Base-by-base conservation (phyloP, 2,888 invertebrate species). In the Eupithecia exiguata region DNA sequence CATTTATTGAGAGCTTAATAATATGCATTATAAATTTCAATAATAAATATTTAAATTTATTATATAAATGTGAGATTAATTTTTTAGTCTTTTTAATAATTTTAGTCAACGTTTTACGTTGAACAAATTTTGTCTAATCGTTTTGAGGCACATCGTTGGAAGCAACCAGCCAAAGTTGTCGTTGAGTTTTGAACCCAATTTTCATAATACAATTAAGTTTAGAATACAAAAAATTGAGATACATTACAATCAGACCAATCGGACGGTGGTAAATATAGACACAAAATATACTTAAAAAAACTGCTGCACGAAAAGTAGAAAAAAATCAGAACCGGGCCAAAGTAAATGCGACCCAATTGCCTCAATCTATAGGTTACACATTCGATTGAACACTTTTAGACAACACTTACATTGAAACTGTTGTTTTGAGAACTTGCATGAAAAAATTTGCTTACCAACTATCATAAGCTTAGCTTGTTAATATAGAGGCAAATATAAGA, bases 161-260 rank as follows among this genome's bases (percentile, higher is more conserved):
- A 58, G 58, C 58, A 58, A 1, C 25, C 25, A 58, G 21, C 21
- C 5, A 5, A 12, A 21, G 21, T 53, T 21, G 10, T 21, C 10
- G 6, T 53, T 21, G 58, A 12, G 58, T 58, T 58, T 58, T 25
- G 25, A 58, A 58, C 58, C 58, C 58, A 25, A 58, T 25, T 58
- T 25, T 53, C 7, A 49, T 21, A 53, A 53, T 21, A 53, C 49
- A 58, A 58, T 12, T 25, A 5, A 25, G 25, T 25, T 58, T 14
- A 25, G 25, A 58, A 58, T 58, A 21, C 5, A 53, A 53, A 53
- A 53, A 53, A 58, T 25, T 58, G 58, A 58, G 58, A 58, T 25
- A 58, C 58, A 58, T 58, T 58, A 25, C n/a, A 58, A 58, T 58
- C 58, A 58, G 58, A 58, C 25, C 58, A 58, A 25, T 58, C 58